Percentiles rank a stretch among this genome's conserved stretches.
phyloP scores from a whole-genome alignment of 2,113 vertebrate species.

The Tachycineta bicolor region DNA sequence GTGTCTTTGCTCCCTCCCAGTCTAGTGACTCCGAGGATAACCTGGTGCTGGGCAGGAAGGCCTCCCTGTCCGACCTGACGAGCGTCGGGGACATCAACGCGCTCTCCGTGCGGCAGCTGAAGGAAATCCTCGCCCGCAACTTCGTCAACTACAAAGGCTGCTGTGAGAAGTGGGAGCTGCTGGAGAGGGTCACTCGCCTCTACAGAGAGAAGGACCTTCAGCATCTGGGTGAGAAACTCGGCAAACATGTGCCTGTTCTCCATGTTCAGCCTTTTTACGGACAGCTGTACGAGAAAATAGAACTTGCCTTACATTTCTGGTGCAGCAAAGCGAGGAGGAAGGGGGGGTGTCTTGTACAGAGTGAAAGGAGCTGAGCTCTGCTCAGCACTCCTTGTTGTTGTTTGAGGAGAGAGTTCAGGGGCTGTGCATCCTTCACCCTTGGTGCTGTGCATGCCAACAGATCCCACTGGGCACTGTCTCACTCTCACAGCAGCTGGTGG shows the following conservation, averaged over 20 bases:
- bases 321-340: background rate
- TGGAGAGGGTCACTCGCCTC: conserved; percentile 90
- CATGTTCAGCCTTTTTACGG: accelerated
- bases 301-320: background rate
- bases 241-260: accelerated
- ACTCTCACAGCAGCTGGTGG: background rate
- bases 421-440: background rate
- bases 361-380: background rate
- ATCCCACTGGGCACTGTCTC: background rate
- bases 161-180: conserved; percentile 98
- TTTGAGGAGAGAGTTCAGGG: background rate
- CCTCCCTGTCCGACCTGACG: conserved; percentile 88
- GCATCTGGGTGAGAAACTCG: conserved; percentile 74
- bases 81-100: conserved; percentile 83
- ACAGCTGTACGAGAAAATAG: background rate
- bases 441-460: background rate
- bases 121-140: conserved; percentile 95
- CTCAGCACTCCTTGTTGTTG: background rate
- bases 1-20: conserved; percentile 63
- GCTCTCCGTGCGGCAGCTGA: conserved; percentile 92
- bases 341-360: accelerated
- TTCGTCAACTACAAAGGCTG: conserved; percentile 98
- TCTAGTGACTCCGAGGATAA: conserved; percentile 84
- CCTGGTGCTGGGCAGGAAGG: conserved; percentile 81
- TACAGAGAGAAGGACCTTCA: conserved; percentile 88